phyloP scores from a whole-genome alignment of 2,888 invertebrate species.

The Platerodrilus igneus region DNA sequence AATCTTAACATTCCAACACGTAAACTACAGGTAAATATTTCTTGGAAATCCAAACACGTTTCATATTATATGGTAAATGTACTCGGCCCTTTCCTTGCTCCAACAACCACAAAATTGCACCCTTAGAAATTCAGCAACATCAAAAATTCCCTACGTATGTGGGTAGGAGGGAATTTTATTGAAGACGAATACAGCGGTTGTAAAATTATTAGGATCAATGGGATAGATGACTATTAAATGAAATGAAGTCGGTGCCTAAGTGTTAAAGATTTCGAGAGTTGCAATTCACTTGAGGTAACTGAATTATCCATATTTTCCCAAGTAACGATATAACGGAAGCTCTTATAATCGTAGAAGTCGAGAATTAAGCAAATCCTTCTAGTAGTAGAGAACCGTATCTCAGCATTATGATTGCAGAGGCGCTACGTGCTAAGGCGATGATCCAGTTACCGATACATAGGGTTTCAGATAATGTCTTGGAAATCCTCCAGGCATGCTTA shows the following conservation, averaged over 20 bases:
- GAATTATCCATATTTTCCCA: slow-evolving; percentile 13
- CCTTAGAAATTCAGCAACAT: slow-evolving; percentile 10
- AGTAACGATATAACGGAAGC: slow-evolving; percentile 5
- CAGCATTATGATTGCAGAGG: slow-evolving; percentile 24
- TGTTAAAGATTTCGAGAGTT: slow-evolving; percentile 8
- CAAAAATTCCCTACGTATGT: slow-evolving; percentile 6
- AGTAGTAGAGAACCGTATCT: slow-evolving; percentile 23
- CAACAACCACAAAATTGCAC: slow-evolving; percentile 17
- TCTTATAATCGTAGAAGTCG: slow-evolving; percentile 17
- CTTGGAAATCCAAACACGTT: slow-evolving; percentile 24
- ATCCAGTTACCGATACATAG: slow-evolving; percentile 25
- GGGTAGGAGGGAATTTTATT: neutral
- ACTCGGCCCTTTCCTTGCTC: slow-evolving; percentile 8
- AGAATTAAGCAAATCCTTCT: slow-evolving; percentile 22
- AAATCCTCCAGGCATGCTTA: slow-evolving; percentile 26
- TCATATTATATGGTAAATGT: slow-evolving; percentile 20
- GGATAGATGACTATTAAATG: too few relatives aligned
- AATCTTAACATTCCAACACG: slow-evolving; percentile 24
- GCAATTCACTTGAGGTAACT: slow-evolving; percentile 1
- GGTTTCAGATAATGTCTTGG: slow-evolving; percentile 24
- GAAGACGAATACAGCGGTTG: too few relatives aligned
- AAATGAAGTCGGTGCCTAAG: too few relatives aligned
- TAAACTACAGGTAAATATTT: slow-evolving; percentile 24
- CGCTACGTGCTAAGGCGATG: slow-evolving; percentile 25
- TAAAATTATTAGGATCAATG: too few relatives aligned